These are phyloP conservation scores for Vanessa cardui DNA, from an alignment of 2,888 invertebrate genomes.

Conservation along the genomic window DNA sequence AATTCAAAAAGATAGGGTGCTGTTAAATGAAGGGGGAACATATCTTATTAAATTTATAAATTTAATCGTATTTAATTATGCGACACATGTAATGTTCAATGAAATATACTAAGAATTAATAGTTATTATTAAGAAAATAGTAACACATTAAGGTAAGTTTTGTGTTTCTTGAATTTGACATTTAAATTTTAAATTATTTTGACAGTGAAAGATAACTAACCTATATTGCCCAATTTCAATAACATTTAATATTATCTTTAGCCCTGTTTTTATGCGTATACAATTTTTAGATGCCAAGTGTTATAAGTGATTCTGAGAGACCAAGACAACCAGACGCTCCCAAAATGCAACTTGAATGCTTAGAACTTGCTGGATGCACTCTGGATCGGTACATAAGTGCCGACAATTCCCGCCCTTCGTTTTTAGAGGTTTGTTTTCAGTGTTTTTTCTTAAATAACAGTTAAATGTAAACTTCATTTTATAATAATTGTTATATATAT, in stretches of 20 bases:
- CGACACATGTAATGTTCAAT: not conserved
- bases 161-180: not conserved
- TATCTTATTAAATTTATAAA: not conserved
- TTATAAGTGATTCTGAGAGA: conserved; percentile 61
- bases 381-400: conserved; percentile 88
- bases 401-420: conserved; percentile 88
- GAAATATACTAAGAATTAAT: not conserved
- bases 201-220: conserved; percentile 41
- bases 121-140: not conserved
- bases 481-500: not conserved
- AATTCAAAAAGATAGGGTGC: not conserved
- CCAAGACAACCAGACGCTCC: conserved; percentile 59
- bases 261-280: conserved; percentile 47
- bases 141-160: not conserved
- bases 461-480: not conserved
- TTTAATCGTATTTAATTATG: not conserved
- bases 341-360: conserved; percentile 84
- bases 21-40: not conserved
- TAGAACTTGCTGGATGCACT: conserved; percentile 91
- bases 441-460: not conserved
- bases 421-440: conserved; percentile 80
- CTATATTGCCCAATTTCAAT: conserved; percentile 22
- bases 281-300: conserved; percentile 72
- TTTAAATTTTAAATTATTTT: conserved; percentile 21
- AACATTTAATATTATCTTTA: conserved; percentile 42